These are phyloP conservation scores for Fulica atra DNA, from an alignment of 2,113 vertebrate genomes.

Conservation along the genomic window DNA sequence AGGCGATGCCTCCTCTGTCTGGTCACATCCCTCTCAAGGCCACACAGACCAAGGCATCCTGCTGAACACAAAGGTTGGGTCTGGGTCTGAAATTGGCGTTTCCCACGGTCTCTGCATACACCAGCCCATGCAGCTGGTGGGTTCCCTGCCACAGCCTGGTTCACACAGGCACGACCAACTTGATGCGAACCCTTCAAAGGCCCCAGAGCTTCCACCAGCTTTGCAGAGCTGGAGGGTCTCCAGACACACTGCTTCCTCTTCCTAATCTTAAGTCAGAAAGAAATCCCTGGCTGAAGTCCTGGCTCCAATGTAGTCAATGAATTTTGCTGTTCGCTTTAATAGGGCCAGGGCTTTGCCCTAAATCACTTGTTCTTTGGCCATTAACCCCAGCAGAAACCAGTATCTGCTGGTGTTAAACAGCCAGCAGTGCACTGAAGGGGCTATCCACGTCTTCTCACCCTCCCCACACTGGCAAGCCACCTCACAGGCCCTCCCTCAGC, in stretches of 20 bases:
- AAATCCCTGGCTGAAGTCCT: neutral
- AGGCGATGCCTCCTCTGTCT: neutral
- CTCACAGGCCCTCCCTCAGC: neutral
- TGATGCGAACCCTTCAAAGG: accelerated
- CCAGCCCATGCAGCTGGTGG: neutral
- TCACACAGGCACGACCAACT: accelerated
- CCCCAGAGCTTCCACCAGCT: neutral
- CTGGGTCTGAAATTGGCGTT: neutral
- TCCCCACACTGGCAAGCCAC: neutral
- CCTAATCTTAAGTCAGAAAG: neutral
- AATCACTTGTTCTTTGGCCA: neutral
- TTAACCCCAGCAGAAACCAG: neutral
- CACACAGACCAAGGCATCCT: neutral
- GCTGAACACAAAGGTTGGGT: neutral
- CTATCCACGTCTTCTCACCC: neutral
- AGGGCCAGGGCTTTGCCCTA: neutral
- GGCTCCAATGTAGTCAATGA: neutral
- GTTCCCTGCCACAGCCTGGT: neutral
- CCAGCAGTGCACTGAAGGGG: neutral
- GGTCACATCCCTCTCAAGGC: neutral
- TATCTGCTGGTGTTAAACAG: neutral
- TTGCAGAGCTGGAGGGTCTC: neutral
- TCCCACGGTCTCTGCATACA: accelerated
- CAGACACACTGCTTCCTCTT: neutral
- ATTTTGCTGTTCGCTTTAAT: neutral